These are phyloP conservation scores for Amazona ochrocephala DNA, from an alignment of 2,797 vertebrate species.

Conservation along the genomic window DNA sequence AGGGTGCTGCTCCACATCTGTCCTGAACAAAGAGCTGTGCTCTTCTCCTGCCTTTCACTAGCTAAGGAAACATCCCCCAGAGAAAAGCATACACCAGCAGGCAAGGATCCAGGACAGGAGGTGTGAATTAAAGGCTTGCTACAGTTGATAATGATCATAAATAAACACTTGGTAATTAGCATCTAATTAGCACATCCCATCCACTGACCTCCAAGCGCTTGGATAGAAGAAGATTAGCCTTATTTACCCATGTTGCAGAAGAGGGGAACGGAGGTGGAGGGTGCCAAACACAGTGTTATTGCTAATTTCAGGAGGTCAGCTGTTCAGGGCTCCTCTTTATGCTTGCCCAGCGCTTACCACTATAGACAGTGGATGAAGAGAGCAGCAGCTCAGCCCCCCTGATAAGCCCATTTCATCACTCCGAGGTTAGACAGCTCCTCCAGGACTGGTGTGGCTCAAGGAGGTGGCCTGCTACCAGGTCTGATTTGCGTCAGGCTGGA, in stretches of 20 bases:
- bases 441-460: neutral
- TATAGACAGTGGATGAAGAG: rapidly evolving
- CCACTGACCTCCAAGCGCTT: constrained; percentile 49
- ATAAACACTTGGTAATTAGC: constrained; percentile 49
- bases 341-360: neutral
- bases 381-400: neutral
- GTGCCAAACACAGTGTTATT: neutral
- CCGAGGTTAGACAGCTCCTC: neutral
- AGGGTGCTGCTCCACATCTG: neutral
- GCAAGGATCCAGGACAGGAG: constrained; percentile 41
- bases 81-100: neutral
- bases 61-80: neutral
- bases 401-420: neutral
- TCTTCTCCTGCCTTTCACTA: neutral
- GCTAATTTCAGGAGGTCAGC: neutral
- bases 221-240: neutral
- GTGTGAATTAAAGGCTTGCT: constrained; percentile 56
- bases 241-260: neutral
- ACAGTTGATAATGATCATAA: constrained; percentile 55
- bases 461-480: neutral
- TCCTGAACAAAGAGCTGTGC: constrained; percentile 7
- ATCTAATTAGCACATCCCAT: constrained; percentile 55
- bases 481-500: neutral
- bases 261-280: neutral
- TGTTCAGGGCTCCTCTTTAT: rapidly evolving